Base-by-base conservation (phyloP, 2,113 vertebrate species). In the Perca flavescens region DNA sequence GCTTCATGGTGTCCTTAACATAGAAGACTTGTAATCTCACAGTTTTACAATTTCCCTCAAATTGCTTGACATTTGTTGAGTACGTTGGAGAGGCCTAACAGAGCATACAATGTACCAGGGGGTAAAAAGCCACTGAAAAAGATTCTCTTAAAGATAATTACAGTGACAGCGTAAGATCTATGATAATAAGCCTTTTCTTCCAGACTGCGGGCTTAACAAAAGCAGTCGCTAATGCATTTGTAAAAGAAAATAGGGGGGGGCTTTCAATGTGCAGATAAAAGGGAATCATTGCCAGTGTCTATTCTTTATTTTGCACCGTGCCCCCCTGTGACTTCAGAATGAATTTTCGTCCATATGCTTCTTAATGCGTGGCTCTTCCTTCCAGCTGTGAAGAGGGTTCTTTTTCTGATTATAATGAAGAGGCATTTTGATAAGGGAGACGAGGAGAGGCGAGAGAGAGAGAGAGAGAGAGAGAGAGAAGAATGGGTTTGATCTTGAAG, bases 401-500 rank as follows among this genome's bases (percentile, higher is more conserved):
- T 66, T 85, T 70, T 85, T 69, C 49, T 58, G 28, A 84, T 64
- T 84, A 49, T 89, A 84, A 91, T 76, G 79, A 82, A 81, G 77
- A 80, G 43, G 19, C 66, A 53, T 82, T 83, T 80, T 74, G 66
- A 90, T 76, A 36, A 78, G 68, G 79, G 78, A 22, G 82, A 77
- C 17, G 74, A 72, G 54, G 61, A 73, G 84, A 82, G 68, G 40
- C 36, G 22, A 65, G 57, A 17, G 49, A 47, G 74, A 76, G 57
- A 68, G 25, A 47, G 74, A 76, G 57, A 68, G 25, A 25, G 54
- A 75, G 80, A 34, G 72, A 88, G 17, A 76, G 40, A 43, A 43
- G 40, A 83, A 85, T 85, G 70, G 86, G 80, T 91, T 94, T 94
- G 86, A 94, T 91, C 85, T 91, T 79, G 67, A 88, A 79, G 71